Evolutionary conservation across 2,888 invertebrate genomes (phyloP).

Genomic region (Mechanitis messenoides): DNA sequence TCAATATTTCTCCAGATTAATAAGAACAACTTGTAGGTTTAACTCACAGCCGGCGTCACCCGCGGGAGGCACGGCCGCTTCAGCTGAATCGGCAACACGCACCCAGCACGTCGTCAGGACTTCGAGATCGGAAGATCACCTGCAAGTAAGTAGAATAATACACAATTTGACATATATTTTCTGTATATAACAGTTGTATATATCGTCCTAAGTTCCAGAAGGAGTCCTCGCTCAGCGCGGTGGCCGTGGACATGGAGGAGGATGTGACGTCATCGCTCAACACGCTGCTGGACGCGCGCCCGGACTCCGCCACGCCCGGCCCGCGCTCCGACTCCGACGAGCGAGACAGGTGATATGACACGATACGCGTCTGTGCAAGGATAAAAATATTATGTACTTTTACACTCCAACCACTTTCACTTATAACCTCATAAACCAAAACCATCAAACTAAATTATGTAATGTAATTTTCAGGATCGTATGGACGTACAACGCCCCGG

Average conservation of each 20-base stretch:
- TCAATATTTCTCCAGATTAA: no score
- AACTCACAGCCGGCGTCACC: slow-evolving; percentile 73
- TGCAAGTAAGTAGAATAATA: slow-evolving; percentile 75
- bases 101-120: slow-evolving; percentile 86
- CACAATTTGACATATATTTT: not conserved
- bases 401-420: not conserved
- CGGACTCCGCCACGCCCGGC: slow-evolving; percentile 70
- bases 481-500: slow-evolving; percentile 95
- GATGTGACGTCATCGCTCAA: slow-evolving; percentile 95
- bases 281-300: slow-evolving; percentile 88
- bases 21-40: slow-evolving; percentile 44
- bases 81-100: slow-evolving; percentile 58
- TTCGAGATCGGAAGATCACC: slow-evolving; percentile 93
- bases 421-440: not conserved
- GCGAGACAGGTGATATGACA: slow-evolving; percentile 50
- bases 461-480: slow-evolving; percentile 79
- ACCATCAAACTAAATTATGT: not conserved
- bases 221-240: slow-evolving; percentile 86
- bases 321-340: slow-evolving; percentile 57
- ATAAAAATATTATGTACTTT: not conserved
- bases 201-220: slow-evolving; percentile 76
- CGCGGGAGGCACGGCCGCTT: slow-evolving; percentile 46
- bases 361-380: not conserved
- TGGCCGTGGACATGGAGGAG: slow-evolving; percentile 94
- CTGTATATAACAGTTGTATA: slow-evolving; percentile 3